Base-by-base conservation (phyloP, 2,797 vertebrate genomes). In the Acrossocheilus fasciatus region DNA sequence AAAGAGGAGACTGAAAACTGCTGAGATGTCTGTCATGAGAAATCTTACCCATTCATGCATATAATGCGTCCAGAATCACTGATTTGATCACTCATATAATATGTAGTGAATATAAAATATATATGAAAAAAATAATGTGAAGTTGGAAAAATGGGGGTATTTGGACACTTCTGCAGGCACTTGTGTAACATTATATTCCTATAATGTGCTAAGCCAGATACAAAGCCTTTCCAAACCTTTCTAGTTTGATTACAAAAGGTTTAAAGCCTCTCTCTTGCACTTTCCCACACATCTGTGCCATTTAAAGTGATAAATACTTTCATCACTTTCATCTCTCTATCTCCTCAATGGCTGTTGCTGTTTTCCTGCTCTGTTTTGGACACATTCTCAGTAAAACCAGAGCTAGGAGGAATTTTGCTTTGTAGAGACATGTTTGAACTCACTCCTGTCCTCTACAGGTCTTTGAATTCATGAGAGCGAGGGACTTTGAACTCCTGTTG, bases 241-340 rank as follows among this genome's bases (percentile, higher is more conserved):
- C 30, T 30, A 54, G 15, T 41, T 39, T 41, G 12, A 68, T 52
- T 52, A 78, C 8, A 30, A 68, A 54, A 57, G n/a, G 34, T 69
- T 12, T 43, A 34, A 82, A 50, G 39, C 17, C n/a, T 78, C n/a
- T 20, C 18, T 36, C 6, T n/a, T 41, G 45, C 45, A 72, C 66
- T 41, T 82, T 82, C 47, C 20, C 80, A 82, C 62, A 77, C 26
- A 64, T 69, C n/a, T 90, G 91, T 81, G 81, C 30, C 15, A 92
- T 94, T 93, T 94, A 92, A 94, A 92, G 90, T 80, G 84, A 75
- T 87, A 93, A 93, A 95, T 94, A 92, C 88, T 89, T 90, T 92
- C 91, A 91, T 90, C 30, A 66, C 72, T 59, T 75, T 77, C 6
- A 85, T 94, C 92, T 92, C 88, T 88, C 86, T 23, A 85, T 78